Base-by-base conservation (phyloP, 2,113 vertebrate species). In the Fulmarus glacialis region DNA sequence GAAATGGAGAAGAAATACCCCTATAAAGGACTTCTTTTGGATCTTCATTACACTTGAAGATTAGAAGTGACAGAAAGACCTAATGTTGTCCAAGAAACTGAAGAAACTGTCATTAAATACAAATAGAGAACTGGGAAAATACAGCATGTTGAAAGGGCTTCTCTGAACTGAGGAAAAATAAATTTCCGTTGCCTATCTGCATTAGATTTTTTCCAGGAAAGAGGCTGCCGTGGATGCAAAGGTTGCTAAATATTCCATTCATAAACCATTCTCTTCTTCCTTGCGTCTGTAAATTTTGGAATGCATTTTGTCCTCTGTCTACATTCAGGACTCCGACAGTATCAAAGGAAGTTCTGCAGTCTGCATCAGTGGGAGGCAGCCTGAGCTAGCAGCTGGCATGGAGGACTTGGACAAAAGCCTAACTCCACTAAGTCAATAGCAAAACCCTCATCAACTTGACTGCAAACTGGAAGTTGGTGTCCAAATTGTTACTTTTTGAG, bases 61-160 rank as follows among this genome's bases (percentile, higher is more conserved):
- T 93, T 86, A 81, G 85, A 77, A 97, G 62, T 68, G 63, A 66
- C 67, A 82, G 80, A 82, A 93, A 84, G 55, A 90, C 47, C 27
- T 80, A 92, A 71, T 75, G 60, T 87, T 96, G 78, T 96, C 87
- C 92, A 95, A 89, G 87, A 96, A 98, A 97, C 75, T 85, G 50
- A 88, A 95, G 75, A 89, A 96, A 89, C 77, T 63, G 29, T 82
- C 83, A 82, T 92, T 80, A 96, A 95, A 95, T 90, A 82, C 83
- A 80, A 95, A 92, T 63, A 87, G 67, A 89, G n/a, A 96, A 85
- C 43, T 66, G 32, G 40, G 42, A 90, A 63, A 97, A 94, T 22
- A 90, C 36, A 91, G 78, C 7, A 42, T 32, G 27, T 26, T 64
- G 26, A 96, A 96, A 91, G 60, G 66, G 72, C n/a, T 82, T 38